Conservation (phyloP, 2,113 vertebrate species). For the Actenoides lindsayi region DNA sequence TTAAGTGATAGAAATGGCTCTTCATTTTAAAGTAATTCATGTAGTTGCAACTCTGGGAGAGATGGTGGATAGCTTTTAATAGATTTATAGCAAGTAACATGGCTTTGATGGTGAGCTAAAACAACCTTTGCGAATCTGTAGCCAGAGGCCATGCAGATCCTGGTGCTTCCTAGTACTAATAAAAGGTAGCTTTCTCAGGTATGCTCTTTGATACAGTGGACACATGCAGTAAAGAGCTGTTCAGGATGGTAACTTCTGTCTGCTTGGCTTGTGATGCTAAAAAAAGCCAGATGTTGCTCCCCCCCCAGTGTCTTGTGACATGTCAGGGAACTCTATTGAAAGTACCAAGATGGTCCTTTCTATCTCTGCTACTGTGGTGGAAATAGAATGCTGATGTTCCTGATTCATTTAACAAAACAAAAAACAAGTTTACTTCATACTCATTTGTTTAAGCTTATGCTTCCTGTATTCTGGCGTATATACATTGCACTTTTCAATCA, state of each 20-base stretch:
- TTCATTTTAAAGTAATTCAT: neutral
- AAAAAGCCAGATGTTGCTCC: neutral
- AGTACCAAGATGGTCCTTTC: neutral
- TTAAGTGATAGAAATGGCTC: neutral
- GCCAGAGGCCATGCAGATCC: neutral
- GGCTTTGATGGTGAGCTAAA: neutral
- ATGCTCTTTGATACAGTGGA: neutral
- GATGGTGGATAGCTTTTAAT: conserved; percentile 5
- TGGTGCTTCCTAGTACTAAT: neutral
- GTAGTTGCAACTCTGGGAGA: neutral
- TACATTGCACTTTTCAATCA: neutral
- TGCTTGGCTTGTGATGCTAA: neutral
- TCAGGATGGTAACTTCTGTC: neutral
- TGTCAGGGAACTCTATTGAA: neutral
- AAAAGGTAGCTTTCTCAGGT: neutral
- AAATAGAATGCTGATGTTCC: neutral
- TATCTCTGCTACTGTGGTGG: neutral
- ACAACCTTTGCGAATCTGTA: neutral
- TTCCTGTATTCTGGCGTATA: neutral
- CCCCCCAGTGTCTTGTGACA: neutral
- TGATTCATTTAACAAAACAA: neutral
- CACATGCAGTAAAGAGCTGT: neutral
- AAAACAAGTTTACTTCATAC: neutral
- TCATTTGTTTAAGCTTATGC: neutral
- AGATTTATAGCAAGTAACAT: neutral